phyloP scores from a whole-genome alignment of 2,113 vertebrate species.

The Triplophysa tibetana region DNA sequence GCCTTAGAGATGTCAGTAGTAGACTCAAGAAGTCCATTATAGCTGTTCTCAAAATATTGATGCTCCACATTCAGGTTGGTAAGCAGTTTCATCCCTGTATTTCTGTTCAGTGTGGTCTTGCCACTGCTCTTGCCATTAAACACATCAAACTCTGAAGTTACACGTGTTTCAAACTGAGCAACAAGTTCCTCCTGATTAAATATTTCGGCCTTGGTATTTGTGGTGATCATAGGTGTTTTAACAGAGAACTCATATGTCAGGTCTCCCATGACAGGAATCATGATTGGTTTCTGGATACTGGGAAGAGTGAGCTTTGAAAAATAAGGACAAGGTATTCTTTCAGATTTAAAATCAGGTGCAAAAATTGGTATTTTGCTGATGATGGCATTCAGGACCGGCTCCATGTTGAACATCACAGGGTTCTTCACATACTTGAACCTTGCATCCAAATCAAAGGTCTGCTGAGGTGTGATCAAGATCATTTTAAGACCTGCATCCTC shows the following conservation, averaged over 20 bases:
- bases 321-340: slow-evolving; percentile 70
- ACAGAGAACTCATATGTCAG: slow-evolving; percentile 84
- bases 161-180: slow-evolving; percentile 78
- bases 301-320: slow-evolving; percentile 79
- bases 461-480: slow-evolving; percentile 83
- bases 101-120: slow-evolving; percentile 82
- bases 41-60: slow-evolving; percentile 34
- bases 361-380: slow-evolving; percentile 64
- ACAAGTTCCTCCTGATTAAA: slow-evolving; percentile 83
- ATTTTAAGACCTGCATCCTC: slow-evolving; percentile 79
- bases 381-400: slow-evolving; percentile 69
- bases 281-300: slow-evolving; percentile 67
- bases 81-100: slow-evolving; percentile 84
- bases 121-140: slow-evolving; percentile 85
- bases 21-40: slow-evolving; percentile 12
- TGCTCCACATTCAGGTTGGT: slow-evolving; percentile 82
- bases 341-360: slow-evolving; percentile 69
- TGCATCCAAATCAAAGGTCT: slow-evolving; percentile 79
- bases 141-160: slow-evolving; percentile 79
- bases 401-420: slow-evolving; percentile 75
- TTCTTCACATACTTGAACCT: slow-evolving; percentile 86
- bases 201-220: slow-evolving; percentile 79
- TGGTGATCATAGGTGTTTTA: slow-evolving; percentile 84
- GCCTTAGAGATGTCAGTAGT: slow-evolving; percentile 73
- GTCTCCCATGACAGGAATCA: slow-evolving; percentile 81